A percentile compares a stretch with the other conserved stretches of the same genome.
phyloP scores from a whole-genome alignment of 2,797 vertebrate species.

The Coendou prehensilis region DNA sequence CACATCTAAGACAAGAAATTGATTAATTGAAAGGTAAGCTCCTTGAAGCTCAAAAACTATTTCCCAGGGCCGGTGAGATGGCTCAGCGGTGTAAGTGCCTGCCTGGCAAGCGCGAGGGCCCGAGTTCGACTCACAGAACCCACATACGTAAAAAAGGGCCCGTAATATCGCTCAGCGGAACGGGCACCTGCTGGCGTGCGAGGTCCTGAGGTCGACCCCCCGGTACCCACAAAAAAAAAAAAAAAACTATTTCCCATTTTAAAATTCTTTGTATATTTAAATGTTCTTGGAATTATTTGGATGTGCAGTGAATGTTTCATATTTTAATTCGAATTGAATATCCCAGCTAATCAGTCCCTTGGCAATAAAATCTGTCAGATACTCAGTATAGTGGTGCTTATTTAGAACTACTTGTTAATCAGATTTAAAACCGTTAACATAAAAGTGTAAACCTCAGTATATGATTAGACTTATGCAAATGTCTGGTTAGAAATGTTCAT shows the following conservation, averaged over 20 bases:
- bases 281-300: constrained; percentile 66
- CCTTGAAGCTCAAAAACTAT: constrained; percentile 3
- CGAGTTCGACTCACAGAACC: no score
- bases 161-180: no score
- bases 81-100: no score
- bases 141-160: no score
- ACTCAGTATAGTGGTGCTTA: neutral
- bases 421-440: constrained; percentile 65
- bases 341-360: constrained; percentile 69
- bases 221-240: no score
- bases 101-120: no score
- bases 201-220: no score
- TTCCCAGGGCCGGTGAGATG: no score
- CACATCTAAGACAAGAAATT: neutral
- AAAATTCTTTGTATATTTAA: constrained; percentile 44
- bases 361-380: constrained; percentile 74
- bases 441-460: constrained; percentile 65
- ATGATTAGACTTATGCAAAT: constrained; percentile 6
- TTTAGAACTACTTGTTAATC: constrained; percentile 70
- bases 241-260: neutral
- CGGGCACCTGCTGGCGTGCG: no score
- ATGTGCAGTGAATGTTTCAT: constrained; percentile 64
- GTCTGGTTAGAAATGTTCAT: neutral
- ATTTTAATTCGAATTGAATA: constrained; percentile 73
- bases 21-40: constrained; percentile 20